Evolutionary conservation across 2,113 vertebrate species (phyloP).

Genomic region (Seriola rivoliana): DNA sequence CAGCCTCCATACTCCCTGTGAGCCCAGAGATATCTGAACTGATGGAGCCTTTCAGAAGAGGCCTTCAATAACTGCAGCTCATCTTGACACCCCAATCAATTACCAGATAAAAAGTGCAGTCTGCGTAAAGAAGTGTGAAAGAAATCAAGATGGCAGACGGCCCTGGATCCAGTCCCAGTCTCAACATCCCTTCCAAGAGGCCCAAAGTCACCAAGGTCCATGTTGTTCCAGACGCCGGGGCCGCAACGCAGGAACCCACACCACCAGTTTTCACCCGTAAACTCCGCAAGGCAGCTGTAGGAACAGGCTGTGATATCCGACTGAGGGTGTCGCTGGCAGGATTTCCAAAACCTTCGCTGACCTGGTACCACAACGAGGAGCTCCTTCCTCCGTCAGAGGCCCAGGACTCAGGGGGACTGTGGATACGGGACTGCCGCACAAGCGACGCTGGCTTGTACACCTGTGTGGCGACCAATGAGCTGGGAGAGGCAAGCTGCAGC

Average conservation of each 20-base stretch:
- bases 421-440: constrained; percentile 90
- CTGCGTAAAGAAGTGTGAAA: constrained; percentile 39
- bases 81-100: background rate
- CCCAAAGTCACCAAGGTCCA: constrained; percentile 83
- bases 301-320: constrained; percentile 90
- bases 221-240: background rate
- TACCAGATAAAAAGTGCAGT: constrained; percentile 76
- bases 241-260: constrained; percentile 18
- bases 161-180: constrained; percentile 71
- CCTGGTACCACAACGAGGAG: constrained; percentile 90
- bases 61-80: constrained; percentile 26
- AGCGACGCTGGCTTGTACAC: constrained; percentile 91
- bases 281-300: constrained; percentile 90
- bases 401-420: constrained; percentile 90
- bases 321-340: constrained; percentile 90
- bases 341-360: constrained; percentile 87
- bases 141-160: constrained; percentile 59
- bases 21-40: constrained; percentile 30
- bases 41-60: constrained; percentile 38
- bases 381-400: constrained; percentile 73
- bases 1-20: constrained; percentile 16
- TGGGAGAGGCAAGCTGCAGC: constrained; percentile 88
- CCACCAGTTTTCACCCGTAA: constrained; percentile 88
- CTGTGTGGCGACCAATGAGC: constrained; percentile 88
- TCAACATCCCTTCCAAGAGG: constrained; percentile 83